Evolutionary conservation across 2,888 invertebrate genomes (phyloP), one percentile per base, ranked within the genome.

Genomic region (Leptinotarsa haldemani): DNA sequence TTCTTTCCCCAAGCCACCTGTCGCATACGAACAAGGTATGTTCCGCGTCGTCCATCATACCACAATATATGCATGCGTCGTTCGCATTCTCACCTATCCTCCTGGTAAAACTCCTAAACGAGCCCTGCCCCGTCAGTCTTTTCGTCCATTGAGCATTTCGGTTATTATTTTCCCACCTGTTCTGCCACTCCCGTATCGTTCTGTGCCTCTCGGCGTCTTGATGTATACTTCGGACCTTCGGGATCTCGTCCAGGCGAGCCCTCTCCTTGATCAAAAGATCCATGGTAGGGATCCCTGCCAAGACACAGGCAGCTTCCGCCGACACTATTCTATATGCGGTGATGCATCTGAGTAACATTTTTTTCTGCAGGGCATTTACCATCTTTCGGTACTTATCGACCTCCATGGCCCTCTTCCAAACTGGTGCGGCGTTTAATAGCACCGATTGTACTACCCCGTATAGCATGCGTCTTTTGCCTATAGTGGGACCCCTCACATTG

Each of bases 201-300:
- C 4, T 16, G 4, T 48, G 16, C 47, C 73, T 72, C n/a, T 68
- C 64, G 40, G n/a, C 30, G 15, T 15, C 30, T 22, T 63, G 68
- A 20, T 52, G 67, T 1, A 50, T 25, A n/a, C 64, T 46, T 18
- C 22, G 46, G 9, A 67, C 30, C 20, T 13, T 4, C 5, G 46
- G n/a, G 15, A 20, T 47, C 18, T 13, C 13, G 18, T 65, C n/a
- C 22, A 69, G 7, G 5, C 50, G 46, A 16, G n/a, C 53, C 20
- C 77, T 74, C 40, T 76, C 74, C 47, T 46, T 63, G 16, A 30
- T n/a, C n/a, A n/a, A n/a, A n/a, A n/a, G n/a, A n/a, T n/a, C n/a
- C n/a, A n/a, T n/a, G n/a, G n/a, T n/a, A n/a, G n/a, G n/a, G n/a
- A n/a, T n/a, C n/a, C n/a, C n/a, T n/a, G n/a, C n/a, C n/a, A n/a